Percentiles rank a stretch among this genome's conserved stretches.
phyloP scores from a whole-genome alignment of 2,113 vertebrate genomes.

The Salvator merianae region DNA sequence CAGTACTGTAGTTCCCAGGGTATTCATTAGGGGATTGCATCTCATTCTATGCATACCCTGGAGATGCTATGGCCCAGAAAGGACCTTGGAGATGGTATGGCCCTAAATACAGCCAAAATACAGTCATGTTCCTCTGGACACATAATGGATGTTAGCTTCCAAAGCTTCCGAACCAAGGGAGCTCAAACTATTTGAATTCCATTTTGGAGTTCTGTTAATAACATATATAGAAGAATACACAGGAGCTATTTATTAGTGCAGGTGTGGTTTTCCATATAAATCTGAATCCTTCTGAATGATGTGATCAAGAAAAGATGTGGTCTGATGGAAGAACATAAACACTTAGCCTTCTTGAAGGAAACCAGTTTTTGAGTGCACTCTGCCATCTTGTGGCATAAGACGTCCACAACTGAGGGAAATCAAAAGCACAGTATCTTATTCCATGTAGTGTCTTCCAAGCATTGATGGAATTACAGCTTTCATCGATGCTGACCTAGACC shows the following conservation, averaged over 20 bases:
- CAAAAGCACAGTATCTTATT: not conserved
- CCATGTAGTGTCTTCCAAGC: not conserved
- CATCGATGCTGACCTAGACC: too few species aligned
- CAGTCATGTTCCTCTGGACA: too few species aligned
- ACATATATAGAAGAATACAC: not conserved
- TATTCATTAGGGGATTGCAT: too few species aligned
- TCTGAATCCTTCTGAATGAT: constrained; percentile 45
- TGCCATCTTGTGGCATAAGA: constrained; percentile 65
- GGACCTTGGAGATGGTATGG: too few species aligned
- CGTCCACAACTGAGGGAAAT: not conserved
- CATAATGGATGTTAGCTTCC: too few species aligned
- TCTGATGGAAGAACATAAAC: constrained; percentile 63
- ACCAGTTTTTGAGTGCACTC: constrained; percentile 28
- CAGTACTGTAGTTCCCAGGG: too few species aligned
- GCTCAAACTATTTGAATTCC: not conserved
- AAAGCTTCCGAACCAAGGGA: too few species aligned
- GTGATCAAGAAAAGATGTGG: constrained; percentile 75
- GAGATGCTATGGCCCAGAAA: too few species aligned
- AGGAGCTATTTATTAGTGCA: too few species aligned
- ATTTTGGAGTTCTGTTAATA: not conserved
- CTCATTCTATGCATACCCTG: too few species aligned
- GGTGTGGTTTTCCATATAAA: too few species aligned
- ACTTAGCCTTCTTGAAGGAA: constrained; percentile 53
- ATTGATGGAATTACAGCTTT: not conserved
- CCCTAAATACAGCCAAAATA: too few species aligned